Evolutionary conservation across 2,797 vertebrate genomes (phyloP), one percentile per base, ranked within the genome.

Genomic region (Enteromius anoplus): DNA sequence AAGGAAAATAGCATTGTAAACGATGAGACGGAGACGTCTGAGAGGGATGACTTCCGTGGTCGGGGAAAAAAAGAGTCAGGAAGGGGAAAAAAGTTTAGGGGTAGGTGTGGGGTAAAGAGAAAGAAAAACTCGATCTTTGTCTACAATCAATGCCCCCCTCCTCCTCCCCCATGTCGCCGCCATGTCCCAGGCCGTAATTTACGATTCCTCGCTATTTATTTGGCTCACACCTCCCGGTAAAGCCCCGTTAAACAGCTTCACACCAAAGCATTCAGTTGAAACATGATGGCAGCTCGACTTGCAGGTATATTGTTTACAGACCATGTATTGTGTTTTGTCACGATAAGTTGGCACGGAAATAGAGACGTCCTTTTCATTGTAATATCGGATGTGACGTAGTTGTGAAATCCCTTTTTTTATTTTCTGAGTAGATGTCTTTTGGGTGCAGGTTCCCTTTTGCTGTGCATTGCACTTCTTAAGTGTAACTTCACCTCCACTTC

Each of bases 31-130:
- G 92, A 92, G 91, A 93, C 92, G 90, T 83, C 81, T 81, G 82
- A 93, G 92, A 94, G 93, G 86, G 92, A 93, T 92, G 90, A 93
- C 93, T 94, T 95, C 94, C 92, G 73, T 66, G 88, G 82, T 90
- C 85, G 64, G 84, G 87, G 91, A 88, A 89, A 92, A 85, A 68
- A 85, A 68, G 83, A 86, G 89, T 85, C 92, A 70, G 93, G 91
- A 94, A 94, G 23, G 93, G 92, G 91, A 93, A 92, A 78, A 76
- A 70, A 58, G 68, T 77, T 49, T 88, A 90, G 88, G 90, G 84
- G 76, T 78, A 81, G 34, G 84, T 86, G 88, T 88, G 90, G 90
- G 90, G 92, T 91, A 77, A 69, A 78, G 45, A 75, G 45, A 77
- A 84, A 73, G 66, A 81, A 84, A 82, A 81, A 78, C 49, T 26